These are phyloP conservation scores for Orientallactaga sibirica DNA, from an alignment of 2,797 vertebrate genomes.

Conservation along the genomic window DNA sequence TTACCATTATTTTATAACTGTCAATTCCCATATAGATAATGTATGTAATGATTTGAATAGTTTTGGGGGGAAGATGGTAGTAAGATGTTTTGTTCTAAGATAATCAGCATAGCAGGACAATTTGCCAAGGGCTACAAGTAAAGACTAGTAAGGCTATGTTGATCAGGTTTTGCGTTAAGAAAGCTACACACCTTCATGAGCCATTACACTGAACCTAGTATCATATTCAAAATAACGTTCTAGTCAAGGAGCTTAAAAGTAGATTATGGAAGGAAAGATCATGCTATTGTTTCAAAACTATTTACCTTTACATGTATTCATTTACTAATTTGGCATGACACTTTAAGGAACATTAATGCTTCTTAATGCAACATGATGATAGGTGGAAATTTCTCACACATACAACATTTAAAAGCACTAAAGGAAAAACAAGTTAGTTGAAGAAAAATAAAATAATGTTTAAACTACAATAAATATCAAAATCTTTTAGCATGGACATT, in stretches of 20 bases:
- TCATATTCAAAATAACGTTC: neutral
- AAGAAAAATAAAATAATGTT: neutral
- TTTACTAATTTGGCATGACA: neutral
- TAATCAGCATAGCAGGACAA: neutral
- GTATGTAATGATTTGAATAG: conserved; percentile 24
- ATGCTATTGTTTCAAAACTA: neutral
- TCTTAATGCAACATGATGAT: neutral
- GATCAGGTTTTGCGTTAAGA: neutral
- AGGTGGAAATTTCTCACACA: neutral
- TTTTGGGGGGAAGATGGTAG: neutral
- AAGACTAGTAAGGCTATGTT: neutral
- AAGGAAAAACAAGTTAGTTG: neutral
- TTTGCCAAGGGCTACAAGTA: conserved; percentile 9
- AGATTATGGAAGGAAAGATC: neutral
- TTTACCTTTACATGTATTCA: neutral
- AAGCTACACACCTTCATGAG: neutral
- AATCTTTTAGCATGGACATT: conserved; percentile 18
- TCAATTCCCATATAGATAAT: neutral
- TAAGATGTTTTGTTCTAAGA: conserved; percentile 47
- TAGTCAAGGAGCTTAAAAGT: neutral
- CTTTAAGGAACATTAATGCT: conserved; percentile 1
- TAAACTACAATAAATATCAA: neutral
- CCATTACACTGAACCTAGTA: neutral
- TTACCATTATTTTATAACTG: conserved; percentile 33
- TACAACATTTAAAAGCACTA: neutral